phyloP scores from a whole-genome alignment of 2,113 vertebrate genomes.

The Etia nguti region DNA sequence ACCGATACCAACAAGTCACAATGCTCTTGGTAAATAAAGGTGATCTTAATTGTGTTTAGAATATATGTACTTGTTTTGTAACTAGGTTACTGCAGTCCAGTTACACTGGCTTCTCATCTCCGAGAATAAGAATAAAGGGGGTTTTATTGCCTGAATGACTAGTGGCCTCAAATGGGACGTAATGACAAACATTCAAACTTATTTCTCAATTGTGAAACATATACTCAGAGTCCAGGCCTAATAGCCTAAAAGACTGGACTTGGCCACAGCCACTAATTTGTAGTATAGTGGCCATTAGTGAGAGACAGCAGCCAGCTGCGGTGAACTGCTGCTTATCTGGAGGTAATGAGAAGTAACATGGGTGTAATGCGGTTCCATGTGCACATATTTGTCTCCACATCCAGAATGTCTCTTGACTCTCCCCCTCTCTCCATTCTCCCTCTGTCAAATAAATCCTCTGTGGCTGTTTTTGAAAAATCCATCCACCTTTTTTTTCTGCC shows the following conservation, averaged over 20 bases:
- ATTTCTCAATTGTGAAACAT: conserved; percentile 21
- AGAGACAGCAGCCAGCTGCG: conserved; percentile 54
- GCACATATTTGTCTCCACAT: conserved; percentile 42
- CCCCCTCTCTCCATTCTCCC: conserved; percentile 27
- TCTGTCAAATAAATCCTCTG: conserved; percentile 60
- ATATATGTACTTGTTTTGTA: neutral
- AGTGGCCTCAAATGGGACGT: neutral
- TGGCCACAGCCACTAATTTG: conserved; percentile 39
- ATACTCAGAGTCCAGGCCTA: conserved; percentile 19
- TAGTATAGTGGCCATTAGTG: conserved; percentile 45
- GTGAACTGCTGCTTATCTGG: conserved; percentile 44
- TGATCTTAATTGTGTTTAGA: neutral
- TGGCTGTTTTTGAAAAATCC: conserved; percentile 64
- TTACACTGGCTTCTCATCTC: neutral
- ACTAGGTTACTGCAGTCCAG: conserved; percentile 4
- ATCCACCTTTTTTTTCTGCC: conserved; percentile 50
- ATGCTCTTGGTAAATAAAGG: neutral
- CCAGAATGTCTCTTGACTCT: conserved; percentile 34
- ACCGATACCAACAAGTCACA: neutral
- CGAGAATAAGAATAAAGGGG: neutral
- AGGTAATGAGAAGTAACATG: conserved; percentile 59
- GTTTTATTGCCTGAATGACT: neutral
- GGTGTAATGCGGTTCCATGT: conserved; percentile 39
- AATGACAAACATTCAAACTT: conserved; percentile 1
- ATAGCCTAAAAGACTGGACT: conserved; percentile 32